phyloP scores from a whole-genome alignment of 30 jellyfish, hydroid and myxozoan species.

The Hydractinia echinata region DNA sequence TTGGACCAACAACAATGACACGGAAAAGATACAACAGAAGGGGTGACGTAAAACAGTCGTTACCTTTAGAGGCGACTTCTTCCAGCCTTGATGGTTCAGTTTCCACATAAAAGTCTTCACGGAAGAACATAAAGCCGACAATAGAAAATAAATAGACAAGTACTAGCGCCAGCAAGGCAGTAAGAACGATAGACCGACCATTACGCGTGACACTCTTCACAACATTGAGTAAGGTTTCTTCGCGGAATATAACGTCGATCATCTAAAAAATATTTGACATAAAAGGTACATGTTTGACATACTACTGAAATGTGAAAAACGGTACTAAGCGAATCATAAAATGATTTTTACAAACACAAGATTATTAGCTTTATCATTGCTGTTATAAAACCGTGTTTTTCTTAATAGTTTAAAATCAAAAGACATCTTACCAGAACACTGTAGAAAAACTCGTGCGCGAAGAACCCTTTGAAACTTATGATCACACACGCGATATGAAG shows the following conservation, averaged over 20 bases:
- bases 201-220: constrained; percentile 95
- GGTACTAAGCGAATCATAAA: neutral
- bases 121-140: constrained; percentile 89
- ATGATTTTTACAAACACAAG: neutral
- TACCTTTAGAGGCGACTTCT: too few relatives aligned
- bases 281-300: neutral
- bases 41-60: too few relatives aligned
- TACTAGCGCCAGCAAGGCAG: constrained; percentile 92
- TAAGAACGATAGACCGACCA: constrained; percentile 88
- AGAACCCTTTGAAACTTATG: constrained; percentile 70
- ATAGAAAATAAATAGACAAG: constrained; percentile 93
- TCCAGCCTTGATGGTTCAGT: constrained; percentile 60
- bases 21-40: too few relatives aligned
- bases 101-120: constrained; percentile 84
- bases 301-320: neutral
- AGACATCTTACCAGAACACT: constrained; percentile 65
- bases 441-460: constrained; percentile 92
- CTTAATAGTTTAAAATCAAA: neutral
- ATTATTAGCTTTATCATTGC: neutral
- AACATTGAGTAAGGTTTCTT: constrained; percentile 88
- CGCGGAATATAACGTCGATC: constrained; percentile 80
- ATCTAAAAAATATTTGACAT: constrained; percentile 31
- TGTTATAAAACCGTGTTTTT: neutral
- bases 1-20: too few relatives aligned
- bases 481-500: constrained; percentile 52